Evolutionary conservation across 2,888 invertebrate species (phyloP), one percentile per base, ranked within the genome.

Genomic region (Lymantria monacha): DNA sequence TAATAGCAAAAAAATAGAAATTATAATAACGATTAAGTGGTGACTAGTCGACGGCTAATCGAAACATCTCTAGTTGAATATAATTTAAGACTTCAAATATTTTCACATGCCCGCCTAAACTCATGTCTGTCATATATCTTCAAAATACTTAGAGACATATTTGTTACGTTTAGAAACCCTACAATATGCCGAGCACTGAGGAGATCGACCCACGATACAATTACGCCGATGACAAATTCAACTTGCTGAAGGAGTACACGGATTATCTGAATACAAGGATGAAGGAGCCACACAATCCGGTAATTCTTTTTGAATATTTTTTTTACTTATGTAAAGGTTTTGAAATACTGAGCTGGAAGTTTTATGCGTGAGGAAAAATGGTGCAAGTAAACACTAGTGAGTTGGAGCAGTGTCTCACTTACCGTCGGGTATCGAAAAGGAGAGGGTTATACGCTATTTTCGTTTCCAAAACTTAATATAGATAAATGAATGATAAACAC

Each of bases 221-320:
- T 51, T 88, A 86, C 52, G 84, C 85, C 0, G 84, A 87, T n/a
- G 89, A 87, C 46, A 89, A 89, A 55, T 90, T 89, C 48, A 77
- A 83, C 50, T 75, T 72, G 10, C 64, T 88, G 0, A 77, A 82
- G 37, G 86, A 87, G n/a, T 90, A 90, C 50, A 85, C 79, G 56
- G 80, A 74, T 40, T 89, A 73, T 43, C 83, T 88, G 83, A 85
- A 81, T 44, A 79, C 80, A 0, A 68, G 87, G 0, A 84, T 90
- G 59, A 83, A 81, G 48, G 90, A 90, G 45, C 89, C 88, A 0
- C 87, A 88, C 41, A 90, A 87, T 40, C 89, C 89, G 45, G 90
- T 90, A 44, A 50, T 7, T 54, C 14, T 30, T 13, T 13, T n/a
- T n/a, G n/a, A n/a, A 10, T 31, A 31, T 31, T 31, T 31, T 38